Conservation (phyloP, 2,113 vertebrate species). For the Onychostoma macrolepis region DNA sequence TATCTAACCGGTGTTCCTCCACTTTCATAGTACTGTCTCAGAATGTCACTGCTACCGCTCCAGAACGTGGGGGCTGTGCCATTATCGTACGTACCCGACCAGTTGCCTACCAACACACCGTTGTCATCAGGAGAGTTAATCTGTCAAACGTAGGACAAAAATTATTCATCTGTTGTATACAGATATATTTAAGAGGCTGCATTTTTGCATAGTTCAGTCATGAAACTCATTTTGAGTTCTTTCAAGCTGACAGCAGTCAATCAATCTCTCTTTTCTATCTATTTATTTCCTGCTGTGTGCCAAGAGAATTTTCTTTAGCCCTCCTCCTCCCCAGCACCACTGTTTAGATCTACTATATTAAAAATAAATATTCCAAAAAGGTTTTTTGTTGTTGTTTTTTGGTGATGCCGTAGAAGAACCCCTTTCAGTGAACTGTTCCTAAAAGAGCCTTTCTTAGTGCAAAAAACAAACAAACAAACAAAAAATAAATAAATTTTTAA, state of each 20-base stretch:
- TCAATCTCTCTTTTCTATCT: background rate
- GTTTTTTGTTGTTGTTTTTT: no score
- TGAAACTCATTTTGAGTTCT: background rate
- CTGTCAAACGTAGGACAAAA: conserved; percentile 63
- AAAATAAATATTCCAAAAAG: no score
- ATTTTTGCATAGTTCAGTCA: background rate
- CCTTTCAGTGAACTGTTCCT: no score
- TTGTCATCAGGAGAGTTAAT: conserved; percentile 88
- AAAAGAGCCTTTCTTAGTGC: no score
- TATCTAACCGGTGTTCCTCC: conserved; percentile 80
- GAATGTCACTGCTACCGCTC: conserved; percentile 90
- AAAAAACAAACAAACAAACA: no score
- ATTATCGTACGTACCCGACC: conserved; percentile 81
- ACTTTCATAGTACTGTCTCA: conserved; percentile 79
- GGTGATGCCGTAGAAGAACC: no score
- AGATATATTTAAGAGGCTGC: background rate
- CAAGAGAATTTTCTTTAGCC: no score
- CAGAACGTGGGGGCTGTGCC: conserved; percentile 85
- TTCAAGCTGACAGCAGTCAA: background rate
- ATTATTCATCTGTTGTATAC: background rate
- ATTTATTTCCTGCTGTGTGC: background rate
- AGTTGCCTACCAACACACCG: conserved; percentile 88
- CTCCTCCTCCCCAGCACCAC: no score
- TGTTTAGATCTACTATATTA: no score
- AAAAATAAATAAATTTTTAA: no score